These are phyloP conservation scores for Oreochromis grahami DNA, from an alignment of 2,797 vertebrate genomes.

Conservation along the genomic window DNA sequence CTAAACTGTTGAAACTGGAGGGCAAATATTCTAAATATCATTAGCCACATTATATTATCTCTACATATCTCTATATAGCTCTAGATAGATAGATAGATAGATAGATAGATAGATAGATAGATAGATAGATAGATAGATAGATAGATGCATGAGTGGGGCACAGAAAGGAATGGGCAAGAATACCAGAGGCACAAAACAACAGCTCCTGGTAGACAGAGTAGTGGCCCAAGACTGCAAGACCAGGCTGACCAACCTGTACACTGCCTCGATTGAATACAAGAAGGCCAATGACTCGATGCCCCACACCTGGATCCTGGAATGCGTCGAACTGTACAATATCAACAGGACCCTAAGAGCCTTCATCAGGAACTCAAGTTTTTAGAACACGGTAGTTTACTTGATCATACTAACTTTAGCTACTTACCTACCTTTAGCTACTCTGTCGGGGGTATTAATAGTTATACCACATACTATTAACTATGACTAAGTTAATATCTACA, in stretches of 20 bases:
- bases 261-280: neutral
- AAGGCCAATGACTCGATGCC: neutral
- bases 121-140: too few relatives aligned
- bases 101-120: too few relatives aligned
- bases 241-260: neutral
- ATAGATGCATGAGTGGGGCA: rapidly evolving
- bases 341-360: too few relatives aligned
- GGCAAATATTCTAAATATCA: neutral
- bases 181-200: neutral
- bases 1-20: neutral
- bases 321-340: too few relatives aligned
- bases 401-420: too few relatives aligned
- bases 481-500: too few relatives aligned
- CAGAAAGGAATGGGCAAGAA: neutral
- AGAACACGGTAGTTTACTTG: too few relatives aligned
- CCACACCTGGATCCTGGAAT: too few relatives aligned
- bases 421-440: neutral
- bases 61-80: too few relatives aligned
- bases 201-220: neutral
- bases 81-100: too few relatives aligned
- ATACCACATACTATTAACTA: too few relatives aligned
- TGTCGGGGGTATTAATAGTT: neutral
- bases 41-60: neutral
- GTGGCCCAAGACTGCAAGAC: neutral
- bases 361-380: too few relatives aligned